Base-by-base conservation (phyloP, 1,140 invertebrate genomes). In the Halesus radiatus region DNA sequence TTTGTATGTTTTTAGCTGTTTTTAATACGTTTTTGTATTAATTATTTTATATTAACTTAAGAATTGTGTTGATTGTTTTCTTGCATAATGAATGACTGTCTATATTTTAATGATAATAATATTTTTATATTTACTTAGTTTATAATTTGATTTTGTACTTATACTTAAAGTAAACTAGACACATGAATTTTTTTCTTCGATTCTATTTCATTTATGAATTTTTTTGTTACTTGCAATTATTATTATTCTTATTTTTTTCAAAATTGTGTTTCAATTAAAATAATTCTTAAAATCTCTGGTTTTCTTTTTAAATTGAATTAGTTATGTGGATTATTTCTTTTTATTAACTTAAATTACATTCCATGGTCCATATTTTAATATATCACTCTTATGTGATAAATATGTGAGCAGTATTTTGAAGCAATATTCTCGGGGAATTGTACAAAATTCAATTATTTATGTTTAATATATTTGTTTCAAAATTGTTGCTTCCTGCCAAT, bases 21-120 rank as follows among this genome's bases (percentile, higher is more conserved):
- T 56, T 70, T 70, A 70, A 70, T 70, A 70, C 37, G 66, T 70
- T 70, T 70, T 70, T 70, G 66, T 70, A 70, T 70, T 70, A 70
- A 70, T 70, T 70, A 50, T 50, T 50, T 70, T 22, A 23, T 52
- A 18, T 16, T 66, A 29, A 16, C 32, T 23, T 70, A 45, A 45
- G 22, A 2, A 32, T 32, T 64, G 22, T 26, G 16, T 26, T 64
- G 16, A 26, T 26, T 23, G 26, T 64, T 29, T 23, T 64, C 26
- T 64, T 64, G 62, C 62, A 64, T 64, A 32, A 26, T 64, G 22
- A 15, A 29, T 64, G 62, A 64, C 22, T 64, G 60, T 64, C 8
- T 60, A 60, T 13, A 13, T 8, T 60, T 64, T 32, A 64, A 29
- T 64, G 62, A n/a, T 64, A 32, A 64, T 32, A 8, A 60, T 60